Evolutionary conservation across 1,140 invertebrate species (phyloP).

Genomic region (Sitodiplosis mosellana): DNA sequence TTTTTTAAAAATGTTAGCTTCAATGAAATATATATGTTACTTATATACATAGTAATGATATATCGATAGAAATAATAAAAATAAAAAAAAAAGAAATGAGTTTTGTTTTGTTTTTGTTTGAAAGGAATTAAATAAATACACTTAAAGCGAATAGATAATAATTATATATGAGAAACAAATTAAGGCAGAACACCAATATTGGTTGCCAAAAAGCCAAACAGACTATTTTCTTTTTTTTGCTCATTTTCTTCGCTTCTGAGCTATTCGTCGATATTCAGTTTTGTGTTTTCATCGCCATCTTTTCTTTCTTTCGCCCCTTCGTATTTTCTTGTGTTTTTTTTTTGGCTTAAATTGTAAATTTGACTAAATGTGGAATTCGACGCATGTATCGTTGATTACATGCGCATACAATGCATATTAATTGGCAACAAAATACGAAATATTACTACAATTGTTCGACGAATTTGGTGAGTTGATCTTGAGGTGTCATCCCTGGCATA

Average conservation of each 20-base stretch:
- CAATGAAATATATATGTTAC: too few species aligned
- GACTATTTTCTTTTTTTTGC: background rate
- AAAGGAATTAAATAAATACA: too few species aligned
- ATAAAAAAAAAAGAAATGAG: too few species aligned
- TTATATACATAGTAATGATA: too few species aligned
- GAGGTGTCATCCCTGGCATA: slow-evolving; percentile 54
- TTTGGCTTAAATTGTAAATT: background rate
- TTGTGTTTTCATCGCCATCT: too few species aligned
- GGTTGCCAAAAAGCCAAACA: background rate
- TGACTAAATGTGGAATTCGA: background rate
- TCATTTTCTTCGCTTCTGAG: too few species aligned
- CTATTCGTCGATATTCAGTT: too few species aligned
- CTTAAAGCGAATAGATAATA: too few species aligned
- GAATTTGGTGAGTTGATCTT: slow-evolving; percentile 82
- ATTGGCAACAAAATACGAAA: background rate
- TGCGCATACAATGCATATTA: background rate
- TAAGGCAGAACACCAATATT: background rate
- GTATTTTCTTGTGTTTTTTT: background rate
- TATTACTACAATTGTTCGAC: slow-evolving; percentile 70
- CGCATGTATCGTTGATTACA: too few species aligned
- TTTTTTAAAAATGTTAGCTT: too few species aligned
- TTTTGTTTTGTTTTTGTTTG: background rate
- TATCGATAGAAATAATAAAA: too few species aligned
- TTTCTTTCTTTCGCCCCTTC: too few species aligned
- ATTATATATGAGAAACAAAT: background rate